Base-by-base conservation (phyloP, 2,113 vertebrate genomes). In the Solea senegalensis region DNA sequence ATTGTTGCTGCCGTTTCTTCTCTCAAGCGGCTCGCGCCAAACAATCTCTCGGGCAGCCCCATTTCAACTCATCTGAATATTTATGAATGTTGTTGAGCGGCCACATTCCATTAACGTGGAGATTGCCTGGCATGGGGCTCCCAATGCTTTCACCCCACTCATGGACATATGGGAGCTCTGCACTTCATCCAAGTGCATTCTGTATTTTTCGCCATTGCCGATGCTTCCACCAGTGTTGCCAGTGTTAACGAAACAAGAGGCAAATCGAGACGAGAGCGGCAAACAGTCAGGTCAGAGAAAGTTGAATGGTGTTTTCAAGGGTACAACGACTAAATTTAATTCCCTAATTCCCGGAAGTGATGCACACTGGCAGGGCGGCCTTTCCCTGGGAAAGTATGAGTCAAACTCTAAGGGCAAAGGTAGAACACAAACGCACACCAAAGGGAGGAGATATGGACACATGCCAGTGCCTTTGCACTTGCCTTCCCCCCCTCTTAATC, bases 21-120 rank as follows among this genome's bases (percentile, higher is more conserved):
- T 61, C 59, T 61, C 45, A 28, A 41, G 0, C 75, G 76, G 77
- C 74, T 68, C 73, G 67, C 44, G 41, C 72, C 64, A 41, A 70
- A 76, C 76, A 41, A 62, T 78, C 85, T 70, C 86, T 59, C 43
- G 68, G 69, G 75, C 59, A 45, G 72, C 73, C 76, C 80, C 70
- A 72, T 78, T 83, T 73, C 11, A 43, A 74, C 81, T 83, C 71
- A 80, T 82, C 77, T 86, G 87, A 90, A 91, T 90, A 88, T 93
- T 87, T 91, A 90, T 90, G 84, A 92, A 86, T 68, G 85, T 67
- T 89, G 89, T 81, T 74, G 66, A 80, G 76, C 62, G 58, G 84
- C 85, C 84, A 78, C 84, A 84, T 91, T 90, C 85, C 87, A 91
- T 90, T 89, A 90, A 77, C 73, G 41, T 57, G 62, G 71, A 85